These are phyloP conservation scores for Onychomys leucogaster DNA, from an alignment of 2,797 vertebrate genomes.

Conservation along the genomic window DNA sequence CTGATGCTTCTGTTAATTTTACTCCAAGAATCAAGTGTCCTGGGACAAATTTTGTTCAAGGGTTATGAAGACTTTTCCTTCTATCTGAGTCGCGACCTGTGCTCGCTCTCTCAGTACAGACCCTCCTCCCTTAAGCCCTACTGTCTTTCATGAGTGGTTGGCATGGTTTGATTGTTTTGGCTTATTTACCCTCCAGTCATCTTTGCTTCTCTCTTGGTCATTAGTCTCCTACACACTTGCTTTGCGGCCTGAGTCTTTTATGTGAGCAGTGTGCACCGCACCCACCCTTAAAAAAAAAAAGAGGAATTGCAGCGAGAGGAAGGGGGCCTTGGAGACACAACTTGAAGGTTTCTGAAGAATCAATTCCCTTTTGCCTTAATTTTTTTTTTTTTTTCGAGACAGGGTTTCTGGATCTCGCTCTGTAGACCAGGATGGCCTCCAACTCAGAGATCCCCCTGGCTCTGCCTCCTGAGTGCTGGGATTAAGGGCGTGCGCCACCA, in stretches of 20 bases:
- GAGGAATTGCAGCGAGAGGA: neutral
- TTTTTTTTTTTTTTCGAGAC: too few species aligned
- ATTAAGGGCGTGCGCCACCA: too few species aligned
- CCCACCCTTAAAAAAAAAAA: neutral
- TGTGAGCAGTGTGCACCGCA: neutral
- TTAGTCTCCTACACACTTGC: neutral
- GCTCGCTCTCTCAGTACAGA: neutral
- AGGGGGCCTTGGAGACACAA: neutral
- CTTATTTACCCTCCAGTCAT: neutral
- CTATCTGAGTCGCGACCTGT: neutral
- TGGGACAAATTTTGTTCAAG: neutral
- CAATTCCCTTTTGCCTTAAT: neutral
- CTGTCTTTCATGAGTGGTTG: neutral
- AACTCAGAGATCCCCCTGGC: too few species aligned
- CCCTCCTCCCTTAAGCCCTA: neutral
- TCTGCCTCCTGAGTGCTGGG: too few species aligned
- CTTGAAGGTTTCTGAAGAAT: neutral
- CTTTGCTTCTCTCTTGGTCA: neutral
- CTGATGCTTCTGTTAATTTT: neutral
- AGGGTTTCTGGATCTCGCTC: too few species aligned
- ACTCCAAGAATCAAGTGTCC: neutral
- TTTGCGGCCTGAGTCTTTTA: neutral
- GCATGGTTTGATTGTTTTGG: neutral
- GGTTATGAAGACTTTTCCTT: neutral
- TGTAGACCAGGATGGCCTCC: too few species aligned